Evolutionary conservation across 2,797 vertebrate genomes (phyloP).

Genomic region (Pygocentrus nattereri): DNA sequence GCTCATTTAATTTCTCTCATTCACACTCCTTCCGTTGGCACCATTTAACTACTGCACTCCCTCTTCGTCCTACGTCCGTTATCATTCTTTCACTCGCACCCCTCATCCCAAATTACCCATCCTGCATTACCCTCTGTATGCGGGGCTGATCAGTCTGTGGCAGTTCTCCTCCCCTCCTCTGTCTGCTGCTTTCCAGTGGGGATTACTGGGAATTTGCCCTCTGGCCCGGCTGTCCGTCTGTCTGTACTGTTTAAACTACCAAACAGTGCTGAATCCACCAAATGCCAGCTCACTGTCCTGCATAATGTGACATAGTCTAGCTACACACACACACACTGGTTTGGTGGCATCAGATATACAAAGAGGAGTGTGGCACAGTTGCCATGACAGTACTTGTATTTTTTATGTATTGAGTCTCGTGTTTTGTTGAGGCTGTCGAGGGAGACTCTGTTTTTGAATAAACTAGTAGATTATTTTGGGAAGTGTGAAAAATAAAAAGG

Average conservation of each 20-base stretch:
- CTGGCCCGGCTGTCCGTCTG: neutral
- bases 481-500: slow-evolving; percentile 65
- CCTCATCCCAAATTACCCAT: neutral
- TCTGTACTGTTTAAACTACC: slow-evolving; percentile 43
- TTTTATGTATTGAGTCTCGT: slow-evolving; percentile 73
- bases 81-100: neutral
- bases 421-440: slow-evolving; percentile 70
- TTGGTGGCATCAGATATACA: slow-evolving; percentile 12
- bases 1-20: slow-evolving; percentile 8
- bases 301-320: slow-evolving; percentile 48
- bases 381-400: slow-evolving; percentile 70
- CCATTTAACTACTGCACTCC: neutral
- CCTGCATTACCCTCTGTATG: neutral
- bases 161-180: neutral
- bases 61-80: slow-evolving; percentile 1
- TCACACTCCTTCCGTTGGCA: neutral
- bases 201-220: slow-evolving; percentile 24
- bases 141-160: slow-evolving; percentile 1
- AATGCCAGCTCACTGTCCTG: slow-evolving; percentile 29
- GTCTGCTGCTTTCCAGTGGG: slow-evolving; percentile 17
- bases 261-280: slow-evolving; percentile 41
- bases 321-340: slow-evolving; percentile 44
- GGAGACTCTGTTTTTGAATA: slow-evolving; percentile 71
- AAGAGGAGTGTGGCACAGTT: slow-evolving; percentile 59
- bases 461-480: slow-evolving; percentile 72